Percentiles rank a stretch among this genome's conserved stretches.
Evolutionary conservation across 2,888 invertebrate genomes (phyloP).

Genomic region (Scaptomyza tumidula): DNA sequence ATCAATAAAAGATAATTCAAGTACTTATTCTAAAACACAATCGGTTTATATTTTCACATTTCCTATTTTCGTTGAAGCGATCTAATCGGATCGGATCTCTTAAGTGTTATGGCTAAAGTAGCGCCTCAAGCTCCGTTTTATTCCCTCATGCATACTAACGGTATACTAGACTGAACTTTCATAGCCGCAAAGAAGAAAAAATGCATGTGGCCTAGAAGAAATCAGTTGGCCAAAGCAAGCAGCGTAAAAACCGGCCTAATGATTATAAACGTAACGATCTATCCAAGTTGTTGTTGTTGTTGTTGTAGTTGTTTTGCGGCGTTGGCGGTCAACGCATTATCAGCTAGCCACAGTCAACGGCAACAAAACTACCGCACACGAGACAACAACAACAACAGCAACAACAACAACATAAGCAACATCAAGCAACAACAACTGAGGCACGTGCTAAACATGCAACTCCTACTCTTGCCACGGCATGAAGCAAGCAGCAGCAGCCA

Average conservation of each 20-base stretch:
- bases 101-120: conserved; percentile 33
- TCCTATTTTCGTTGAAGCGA: not conserved
- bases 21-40: not conserved
- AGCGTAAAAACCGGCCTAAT: conserved; percentile 49
- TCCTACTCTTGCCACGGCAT: conserved; percentile 75
- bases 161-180: conserved; percentile 50
- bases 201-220: conserved; percentile 26
- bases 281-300: conserved; percentile 41
- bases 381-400: conserved; percentile 36
- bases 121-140: conserved; percentile 45
- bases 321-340: conserved; percentile 79
- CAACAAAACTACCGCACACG: conserved; percentile 65
- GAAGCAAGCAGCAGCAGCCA: conserved; percentile 20
- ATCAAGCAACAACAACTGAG: conserved; percentile 48
- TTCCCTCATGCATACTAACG: conserved; percentile 37
- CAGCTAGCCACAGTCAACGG: conserved; percentile 44
- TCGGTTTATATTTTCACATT: not conserved
- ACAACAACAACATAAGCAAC: conserved; percentile 10
- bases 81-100: conserved; percentile 18
- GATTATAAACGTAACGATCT: conserved; percentile 76
- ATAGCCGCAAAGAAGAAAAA: conserved; percentile 33
- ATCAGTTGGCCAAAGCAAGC: conserved; percentile 29
- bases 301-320: conserved; percentile 65
- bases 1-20: not conserved
- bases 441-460: conserved; percentile 81